phyloP scores from a whole-genome alignment of 2,888 invertebrate genomes.

The Zonitis immaculata region DNA sequence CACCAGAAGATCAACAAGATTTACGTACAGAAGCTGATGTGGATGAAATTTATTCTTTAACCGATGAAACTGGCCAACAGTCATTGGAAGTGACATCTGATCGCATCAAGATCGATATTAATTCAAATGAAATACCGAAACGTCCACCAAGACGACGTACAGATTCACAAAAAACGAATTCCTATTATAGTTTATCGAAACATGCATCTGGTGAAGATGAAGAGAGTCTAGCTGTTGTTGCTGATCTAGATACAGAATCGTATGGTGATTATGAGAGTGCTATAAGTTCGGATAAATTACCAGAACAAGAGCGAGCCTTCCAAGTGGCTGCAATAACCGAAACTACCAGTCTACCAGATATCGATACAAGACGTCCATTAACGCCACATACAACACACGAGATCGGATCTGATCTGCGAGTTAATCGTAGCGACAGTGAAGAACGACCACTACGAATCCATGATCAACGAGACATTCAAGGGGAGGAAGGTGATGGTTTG shows the following conservation, averaged over 20 bases:
- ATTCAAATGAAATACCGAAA: slow-evolving; percentile 54
- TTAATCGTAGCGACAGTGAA: slow-evolving; percentile 48
- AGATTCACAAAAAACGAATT: slow-evolving; percentile 58
- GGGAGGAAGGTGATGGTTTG: slow-evolving; percentile 56
- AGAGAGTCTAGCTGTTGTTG: slow-evolving; percentile 47
- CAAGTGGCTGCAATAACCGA: slow-evolving; percentile 48
- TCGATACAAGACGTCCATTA: slow-evolving; percentile 32
- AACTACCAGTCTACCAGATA: slow-evolving; percentile 43
- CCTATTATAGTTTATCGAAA: slow-evolving; percentile 59
- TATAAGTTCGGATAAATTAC: slow-evolving; percentile 49
- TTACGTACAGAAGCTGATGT: slow-evolving; percentile 80
- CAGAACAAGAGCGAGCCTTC: slow-evolving; percentile 39
- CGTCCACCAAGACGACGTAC: slow-evolving; percentile 64
- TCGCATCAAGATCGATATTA: slow-evolving; percentile 51
- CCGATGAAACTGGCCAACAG: slow-evolving; percentile 59
- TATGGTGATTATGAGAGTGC: slow-evolving; percentile 66
- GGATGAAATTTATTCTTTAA: slow-evolving; percentile 74
- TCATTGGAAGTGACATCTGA: slow-evolving; percentile 51
- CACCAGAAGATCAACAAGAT: slow-evolving; percentile 76
- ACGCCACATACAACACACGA: slow-evolving; percentile 47
- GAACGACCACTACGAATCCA: too few relatives aligned
- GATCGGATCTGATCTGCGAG: slow-evolving; percentile 47
- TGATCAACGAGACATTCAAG: slow-evolving; percentile 52
- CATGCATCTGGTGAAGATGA: slow-evolving; percentile 54
- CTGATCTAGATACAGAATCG: slow-evolving; percentile 60